Base-by-base conservation (phyloP, 2,888 invertebrate genomes). In the Molorchus minor region DNA sequence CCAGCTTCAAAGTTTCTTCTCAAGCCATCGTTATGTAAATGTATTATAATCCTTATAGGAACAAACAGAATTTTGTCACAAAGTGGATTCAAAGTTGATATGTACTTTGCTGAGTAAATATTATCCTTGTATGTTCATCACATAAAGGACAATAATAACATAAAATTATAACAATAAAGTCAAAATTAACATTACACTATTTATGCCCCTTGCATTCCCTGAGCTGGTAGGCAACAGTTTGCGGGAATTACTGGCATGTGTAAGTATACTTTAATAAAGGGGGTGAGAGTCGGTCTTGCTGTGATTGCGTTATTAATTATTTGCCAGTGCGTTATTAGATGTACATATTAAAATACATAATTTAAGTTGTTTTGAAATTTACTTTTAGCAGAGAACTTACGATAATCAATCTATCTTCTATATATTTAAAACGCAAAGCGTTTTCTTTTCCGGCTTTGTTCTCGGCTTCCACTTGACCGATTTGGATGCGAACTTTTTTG, bases 1-100 rank as follows among this genome's bases (percentile, higher is more conserved):
- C 25, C 25, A 12, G 44, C 12, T 44, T 21, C 25, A 21, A 44
- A 44, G 25, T 44, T 45, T 17, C 4, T 13, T n/a, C 45, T 21
- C 16, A n/a, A 30, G 29, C 17, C 30, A 16, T 15, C 17, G 15
- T 45, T 29, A 16, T 12, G 16, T n/a, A 30, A 30, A 15, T 30
- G 15, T 13, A 30, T 29, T 29, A 17, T 29, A 45, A 30, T 45
- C 44, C 25, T 45, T 15, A 16, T 30, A 30, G 10, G 30, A 33
- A 33, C n/a, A 33, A 33, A 33, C 33, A 33, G 12, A 33, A 33
- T 33, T 3, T 5, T 10, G 33, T 33, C 5, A 33, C n/a, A 12
- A 25, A 33, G 5, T 5, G n/a, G 3, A 5, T 33, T 33, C 3
- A 33, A 10, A 33, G 33, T 33, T 33, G n/a, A 33, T 3, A 3